Base-by-base conservation (phyloP, 2,113 vertebrate genomes). In the Bos javanicus region DNA sequence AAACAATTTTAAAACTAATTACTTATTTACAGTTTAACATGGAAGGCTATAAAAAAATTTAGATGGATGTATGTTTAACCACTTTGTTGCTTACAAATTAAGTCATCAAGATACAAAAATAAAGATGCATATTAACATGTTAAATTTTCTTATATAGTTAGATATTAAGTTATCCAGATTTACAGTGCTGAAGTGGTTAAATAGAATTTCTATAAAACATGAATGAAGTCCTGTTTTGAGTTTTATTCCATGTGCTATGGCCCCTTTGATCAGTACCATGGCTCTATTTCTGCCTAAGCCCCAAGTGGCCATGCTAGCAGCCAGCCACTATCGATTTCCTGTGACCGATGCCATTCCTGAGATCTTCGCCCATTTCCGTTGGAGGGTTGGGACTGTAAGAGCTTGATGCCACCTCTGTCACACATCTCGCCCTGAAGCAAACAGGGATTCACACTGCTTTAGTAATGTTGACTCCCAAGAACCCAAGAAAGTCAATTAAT, bases 371-470 rank as follows among this genome's bases (percentile, higher is more conserved):
- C 99, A 99, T 99, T 99, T 99, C 99, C 99, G 99, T 99, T 99
- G 99, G 99, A 99, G 99, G 98, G 99, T 99, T 99, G 98, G 99
- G 99, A 99, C 99, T 99, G 99, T 99, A 99, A 99, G 99, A 99
- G 99, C 99, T 99, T 99, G 99, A 99, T 99, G 99, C 99, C 99
- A 99, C 99, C 99, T 99, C 99, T 99, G 99, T 99, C 99, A 99
- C 99, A 99, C 99, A 99, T 99, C 99, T 99, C 99, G 99, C 99
- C 99, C 99, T 99, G 99, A 99, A 99, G 99, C 99, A 99, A 99
- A 99, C 99, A 99, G 99, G 99, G 99, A 99, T 99, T 99, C 99
- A 99, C 99, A 99, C 99, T 99, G 99, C 99, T 99, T 99, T 99
- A 99, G 99, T 99, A 99, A 99, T 99, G 99, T 99, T 99, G 99